Base-by-base conservation (phyloP, 2,888 invertebrate genomes). In the Xestobium rufovillosum region DNA sequence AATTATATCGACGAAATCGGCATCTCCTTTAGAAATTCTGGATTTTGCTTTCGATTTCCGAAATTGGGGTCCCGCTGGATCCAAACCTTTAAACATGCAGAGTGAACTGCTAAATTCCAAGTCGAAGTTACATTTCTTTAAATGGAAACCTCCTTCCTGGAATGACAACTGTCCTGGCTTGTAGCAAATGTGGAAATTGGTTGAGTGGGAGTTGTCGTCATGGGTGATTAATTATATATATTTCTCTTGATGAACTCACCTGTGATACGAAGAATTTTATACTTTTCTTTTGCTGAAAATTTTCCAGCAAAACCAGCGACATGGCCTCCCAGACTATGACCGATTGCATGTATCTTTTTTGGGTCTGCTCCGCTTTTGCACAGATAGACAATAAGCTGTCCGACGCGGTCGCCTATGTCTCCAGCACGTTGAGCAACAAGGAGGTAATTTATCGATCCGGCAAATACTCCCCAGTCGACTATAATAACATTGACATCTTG, bases 1-100 rank as follows among this genome's bases (percentile, higher is more conserved):
- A 33, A 85, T 78, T 1, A 83, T 72, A 55, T 85, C 84, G 1
- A 80, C 85, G 52, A 83, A 85, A 13, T 69, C 61, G 0, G 83
- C 84, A 56, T 85, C 83, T 2, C 66, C 70, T 16, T 63, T 62
- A 45, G 80, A 80, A 30, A 85, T 63, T 33, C 71, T 65, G 26
- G 71, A 67, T 34, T 69, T 65, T 31, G 66, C 66, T 28, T 49
- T 54, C 10, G 45, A 39, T 3, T 49, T 48, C n/a, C 57, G 63
- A 55, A 80, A 81, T 3, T n/a, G n/a, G n/a, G 72, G 65, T 13
- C 73, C 58, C 1, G 85, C 84, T 1, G 85, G 83, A 64, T 85
- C 84, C 44, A 73, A 44, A 2, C 68, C 71, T 55, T n/a, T 31
- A 13, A 4, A 30, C 8, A 33, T 8, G 6, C 2, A 70, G 49